Percentiles rank a stretch among this genome's conserved stretches.
These are phyloP conservation scores for Sapajus apella DNA, from an alignment of 2,113 vertebrate genomes.

Conservation along the genomic window DNA sequence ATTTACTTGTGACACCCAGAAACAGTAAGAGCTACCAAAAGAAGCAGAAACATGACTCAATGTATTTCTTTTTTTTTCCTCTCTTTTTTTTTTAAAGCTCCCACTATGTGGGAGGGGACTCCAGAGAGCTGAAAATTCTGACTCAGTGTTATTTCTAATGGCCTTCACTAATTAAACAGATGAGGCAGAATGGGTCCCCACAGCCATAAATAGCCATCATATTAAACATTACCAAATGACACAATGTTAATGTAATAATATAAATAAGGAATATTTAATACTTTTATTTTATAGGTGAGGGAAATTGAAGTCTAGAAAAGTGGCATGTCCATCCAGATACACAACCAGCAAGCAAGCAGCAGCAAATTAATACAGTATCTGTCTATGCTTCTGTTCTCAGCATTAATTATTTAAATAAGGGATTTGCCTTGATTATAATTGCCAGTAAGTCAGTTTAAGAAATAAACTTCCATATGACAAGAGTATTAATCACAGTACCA, in stretches of 20 bases:
- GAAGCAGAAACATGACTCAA: background rate
- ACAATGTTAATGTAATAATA: background rate
- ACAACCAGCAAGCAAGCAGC: background rate
- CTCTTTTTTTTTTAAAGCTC: too few species aligned
- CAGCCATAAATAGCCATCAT: background rate
- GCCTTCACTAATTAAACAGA: background rate
- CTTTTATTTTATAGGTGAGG: background rate
- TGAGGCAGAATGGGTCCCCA: background rate
- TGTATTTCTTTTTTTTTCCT: background rate
- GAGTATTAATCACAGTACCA: background rate
- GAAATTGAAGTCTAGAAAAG: background rate
- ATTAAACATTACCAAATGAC: background rate
- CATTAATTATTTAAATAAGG: background rate
- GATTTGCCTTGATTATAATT: background rate
- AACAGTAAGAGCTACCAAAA: slow-evolving; percentile 30
- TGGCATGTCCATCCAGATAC: background rate
- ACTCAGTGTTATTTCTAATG: background rate
- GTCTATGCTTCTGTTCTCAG: background rate
- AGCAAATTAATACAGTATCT: background rate
- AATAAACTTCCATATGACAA: background rate
- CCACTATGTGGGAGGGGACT: too few species aligned
- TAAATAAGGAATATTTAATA: background rate
- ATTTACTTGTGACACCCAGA: background rate
- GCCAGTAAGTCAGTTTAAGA: slow-evolving; percentile 21
- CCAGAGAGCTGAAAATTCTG: too few species aligned